A percentile compares a stretch with the other conserved stretches of the same genome.
These are phyloP conservation scores for Nomada hirtipes DNA, from an alignment of 2,888 invertebrate species.

Conservation along the genomic window DNA sequence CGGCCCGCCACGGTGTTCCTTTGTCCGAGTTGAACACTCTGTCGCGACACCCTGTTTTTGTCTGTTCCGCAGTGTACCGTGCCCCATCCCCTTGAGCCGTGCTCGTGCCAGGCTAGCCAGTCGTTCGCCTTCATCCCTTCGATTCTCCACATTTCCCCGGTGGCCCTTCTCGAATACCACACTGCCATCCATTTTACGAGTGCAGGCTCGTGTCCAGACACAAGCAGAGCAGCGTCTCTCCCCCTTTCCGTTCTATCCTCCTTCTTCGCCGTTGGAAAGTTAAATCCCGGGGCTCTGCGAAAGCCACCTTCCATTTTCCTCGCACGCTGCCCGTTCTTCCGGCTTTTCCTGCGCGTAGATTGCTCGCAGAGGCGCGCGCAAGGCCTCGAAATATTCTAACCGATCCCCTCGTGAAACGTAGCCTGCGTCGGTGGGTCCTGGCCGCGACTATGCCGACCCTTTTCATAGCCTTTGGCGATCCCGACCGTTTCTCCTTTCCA, in stretches of 20 bases:
- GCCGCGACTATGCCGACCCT: conserved; percentile 23
- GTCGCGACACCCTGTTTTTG: conserved; percentile 83
- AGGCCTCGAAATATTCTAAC: conserved; percentile 65
- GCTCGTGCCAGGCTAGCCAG: conserved; percentile 47
- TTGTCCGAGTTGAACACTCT: conserved; percentile 81
- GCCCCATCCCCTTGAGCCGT: conserved; percentile 28
- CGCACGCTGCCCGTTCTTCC: conserved; percentile 34
- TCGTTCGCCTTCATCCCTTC: conserved; percentile 59
- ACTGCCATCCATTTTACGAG: conserved; percentile 41
- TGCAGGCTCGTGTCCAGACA: conserved; percentile 44
- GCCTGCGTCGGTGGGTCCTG: conserved; percentile 35
- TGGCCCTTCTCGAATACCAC: conserved; percentile 44
- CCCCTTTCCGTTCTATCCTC: conserved; percentile 3
- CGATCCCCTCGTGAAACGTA: conserved; percentile 59
- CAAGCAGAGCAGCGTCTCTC: background rate
- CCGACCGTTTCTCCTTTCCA: background rate
- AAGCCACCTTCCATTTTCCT: conserved; percentile 45
- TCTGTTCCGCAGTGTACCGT: conserved; percentile 60
- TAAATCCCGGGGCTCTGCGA: conserved; percentile 74
- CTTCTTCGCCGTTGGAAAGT: conserved; percentile 63
- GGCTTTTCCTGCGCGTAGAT: conserved; percentile 40
- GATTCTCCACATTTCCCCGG: conserved; percentile 30
- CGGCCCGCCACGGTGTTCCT: conserved; percentile 77
- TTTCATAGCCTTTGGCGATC: conserved; percentile 12
- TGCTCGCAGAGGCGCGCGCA: conserved; percentile 42